Conservation (phyloP, 2,888 invertebrate species). For the Arrhopalites spinosus region DNA sequence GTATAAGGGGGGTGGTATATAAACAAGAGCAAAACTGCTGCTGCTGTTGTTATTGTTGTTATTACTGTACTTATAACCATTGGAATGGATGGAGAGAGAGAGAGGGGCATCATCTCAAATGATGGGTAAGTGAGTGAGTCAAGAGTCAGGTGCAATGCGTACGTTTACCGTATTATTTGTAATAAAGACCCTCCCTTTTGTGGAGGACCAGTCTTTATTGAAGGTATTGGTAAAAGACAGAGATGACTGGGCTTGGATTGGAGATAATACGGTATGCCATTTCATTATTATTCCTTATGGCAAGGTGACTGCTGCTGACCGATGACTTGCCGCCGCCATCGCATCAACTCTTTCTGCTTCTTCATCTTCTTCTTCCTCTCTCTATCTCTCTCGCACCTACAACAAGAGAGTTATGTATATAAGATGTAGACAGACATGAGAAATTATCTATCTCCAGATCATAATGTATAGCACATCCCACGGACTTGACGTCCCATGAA, state of each 20-base stretch:
- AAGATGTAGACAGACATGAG: slow-evolving; percentile 28
- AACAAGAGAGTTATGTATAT: background rate
- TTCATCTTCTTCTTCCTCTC: slow-evolving; percentile 1
- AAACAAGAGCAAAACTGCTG: too few relatives aligned
- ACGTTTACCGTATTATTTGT: too few relatives aligned
- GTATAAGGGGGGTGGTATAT: too few relatives aligned
- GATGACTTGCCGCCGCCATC: slow-evolving; percentile 20
- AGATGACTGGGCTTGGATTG: too few relatives aligned
- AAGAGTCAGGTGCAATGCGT: slow-evolving; percentile 43
- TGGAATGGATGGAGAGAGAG: background rate
- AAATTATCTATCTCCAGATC: slow-evolving; percentile 27
- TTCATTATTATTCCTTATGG: slow-evolving; percentile 44
- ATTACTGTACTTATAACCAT: too few relatives aligned
- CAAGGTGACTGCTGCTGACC: slow-evolving; percentile 42
- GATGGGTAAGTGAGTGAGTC: background rate
- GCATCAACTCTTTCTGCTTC: slow-evolving; percentile 21
- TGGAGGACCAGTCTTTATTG: too few relatives aligned
- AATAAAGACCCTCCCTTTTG: too few relatives aligned
- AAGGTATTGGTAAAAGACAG: too few relatives aligned
- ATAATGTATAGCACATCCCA: slow-evolving; percentile 34
- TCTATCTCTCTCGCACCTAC: background rate
- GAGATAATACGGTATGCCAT: too few relatives aligned
- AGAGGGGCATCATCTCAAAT: background rate
- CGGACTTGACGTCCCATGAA: slow-evolving; percentile 12
- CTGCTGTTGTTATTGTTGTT: too few relatives aligned